A percentile compares a stretch with the other conserved stretches of the same genome.
These are phyloP conservation scores for Spondyliosoma cantharus DNA, from an alignment of 2,797 vertebrate genomes.

Conservation along the genomic window DNA sequence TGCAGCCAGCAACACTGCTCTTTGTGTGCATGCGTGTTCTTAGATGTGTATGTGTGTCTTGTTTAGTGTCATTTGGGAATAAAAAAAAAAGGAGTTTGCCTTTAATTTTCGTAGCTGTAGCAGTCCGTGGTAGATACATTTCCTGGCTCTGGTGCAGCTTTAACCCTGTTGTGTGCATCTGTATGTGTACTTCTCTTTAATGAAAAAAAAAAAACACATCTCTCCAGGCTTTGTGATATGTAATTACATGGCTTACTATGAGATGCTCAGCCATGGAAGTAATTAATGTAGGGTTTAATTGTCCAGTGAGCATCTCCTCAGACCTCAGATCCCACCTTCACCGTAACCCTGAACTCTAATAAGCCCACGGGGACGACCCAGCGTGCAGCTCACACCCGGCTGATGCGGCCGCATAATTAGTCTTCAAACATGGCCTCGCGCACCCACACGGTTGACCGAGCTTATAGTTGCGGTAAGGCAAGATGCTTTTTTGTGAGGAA, in stretches of 20 bases:
- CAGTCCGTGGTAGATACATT: background rate
- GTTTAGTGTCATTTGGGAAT: conserved; percentile 19
- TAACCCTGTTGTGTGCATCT: background rate
- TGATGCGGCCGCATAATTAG: conserved; percentile 77
- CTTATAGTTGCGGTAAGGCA: background rate
- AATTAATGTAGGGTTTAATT: conserved; percentile 86
- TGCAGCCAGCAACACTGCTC: conserved; percentile 22
- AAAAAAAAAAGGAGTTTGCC: background rate
- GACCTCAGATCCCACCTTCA: conserved; percentile 70
- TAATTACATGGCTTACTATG: conserved; percentile 31
- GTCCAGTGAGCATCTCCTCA: conserved; percentile 71
- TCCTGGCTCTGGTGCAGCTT: background rate
- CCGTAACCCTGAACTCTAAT: conserved; percentile 81
- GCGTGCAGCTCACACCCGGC: conserved; percentile 69
- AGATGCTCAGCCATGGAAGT: conserved; percentile 76
- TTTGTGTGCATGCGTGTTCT: conserved; percentile 13
- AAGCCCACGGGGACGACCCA: conserved; percentile 81
- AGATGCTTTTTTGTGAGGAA: background rate
- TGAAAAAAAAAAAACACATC: conserved; percentile 28
- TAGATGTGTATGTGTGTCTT: conserved; percentile 9
- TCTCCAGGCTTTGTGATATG: conserved; percentile 70
- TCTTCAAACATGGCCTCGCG: conserved; percentile 63
- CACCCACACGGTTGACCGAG: background rate
- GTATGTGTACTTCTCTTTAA: conserved; percentile 3
- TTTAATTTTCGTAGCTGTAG: conserved; percentile 15